phyloP scores from a whole-genome alignment of 2,888 invertebrate genomes.

The Papilio demoleus region DNA sequence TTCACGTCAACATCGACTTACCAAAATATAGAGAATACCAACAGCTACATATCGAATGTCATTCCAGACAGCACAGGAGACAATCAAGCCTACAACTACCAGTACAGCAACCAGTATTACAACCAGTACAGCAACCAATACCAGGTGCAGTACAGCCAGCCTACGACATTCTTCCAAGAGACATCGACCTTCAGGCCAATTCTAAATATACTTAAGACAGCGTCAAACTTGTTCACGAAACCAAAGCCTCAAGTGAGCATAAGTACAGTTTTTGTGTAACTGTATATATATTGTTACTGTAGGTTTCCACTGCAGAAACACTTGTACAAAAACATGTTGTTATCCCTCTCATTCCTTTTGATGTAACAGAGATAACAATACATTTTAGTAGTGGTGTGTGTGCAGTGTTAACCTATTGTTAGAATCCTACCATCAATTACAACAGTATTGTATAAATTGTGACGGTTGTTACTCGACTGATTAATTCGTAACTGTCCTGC shows the following conservation, averaged over 20 bases:
- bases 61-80: constrained; percentile 81
- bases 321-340: background rate
- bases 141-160: constrained; percentile 66
- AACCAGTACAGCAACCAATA: constrained; percentile 69
- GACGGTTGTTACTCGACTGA: constrained; percentile 80
- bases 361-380: background rate
- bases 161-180: constrained; percentile 67
- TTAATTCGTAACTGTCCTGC: constrained; percentile 69
- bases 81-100: constrained; percentile 70
- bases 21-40: constrained; percentile 71
- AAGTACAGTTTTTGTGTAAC: constrained; percentile 74
- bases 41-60: constrained; percentile 80
- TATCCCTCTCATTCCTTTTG: background rate
- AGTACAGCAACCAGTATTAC: constrained; percentile 66
- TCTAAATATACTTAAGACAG: constrained; percentile 76
- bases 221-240: constrained; percentile 72
- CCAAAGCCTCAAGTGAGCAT: constrained; percentile 74
- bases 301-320: background rate
- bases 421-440: constrained; percentile 40
- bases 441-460: constrained; percentile 58
- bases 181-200: constrained; percentile 75
- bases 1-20: constrained; percentile 73
- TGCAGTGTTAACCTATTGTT: background rate
- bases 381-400: background rate
- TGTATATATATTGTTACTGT: constrained; percentile 28